phyloP scores from a whole-genome alignment of 2,797 vertebrate genomes.

The Mastacembelus armatus region DNA sequence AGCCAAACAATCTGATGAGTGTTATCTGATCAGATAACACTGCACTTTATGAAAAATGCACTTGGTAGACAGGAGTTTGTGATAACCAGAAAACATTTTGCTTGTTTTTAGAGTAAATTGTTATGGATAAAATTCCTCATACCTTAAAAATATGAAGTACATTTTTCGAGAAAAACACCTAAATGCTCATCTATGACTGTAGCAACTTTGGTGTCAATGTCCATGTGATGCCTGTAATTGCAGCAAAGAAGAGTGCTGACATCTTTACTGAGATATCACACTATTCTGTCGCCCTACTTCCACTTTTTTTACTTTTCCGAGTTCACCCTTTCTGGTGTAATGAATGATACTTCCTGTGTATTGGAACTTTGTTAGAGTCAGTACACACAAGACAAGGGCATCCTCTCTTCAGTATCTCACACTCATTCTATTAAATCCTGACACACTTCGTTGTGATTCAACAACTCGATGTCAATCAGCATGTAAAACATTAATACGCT shows the following conservation, averaged over 20 bases:
- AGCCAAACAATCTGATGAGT: conserved; percentile 13
- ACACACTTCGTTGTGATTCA: no score
- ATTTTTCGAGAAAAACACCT: neutral
- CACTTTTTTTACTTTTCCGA: neutral
- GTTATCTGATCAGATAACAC: conserved; percentile 28
- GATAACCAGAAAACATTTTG: neutral
- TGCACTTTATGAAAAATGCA: conserved; percentile 11
- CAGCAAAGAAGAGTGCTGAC: conserved; percentile 17
- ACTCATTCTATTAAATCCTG: neutral
- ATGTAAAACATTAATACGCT: no score
- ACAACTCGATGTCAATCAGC: no score
- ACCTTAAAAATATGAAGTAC: neutral
- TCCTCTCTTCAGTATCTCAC: neutral
- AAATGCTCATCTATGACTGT: neutral
- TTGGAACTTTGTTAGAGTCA: conserved; percentile 34
- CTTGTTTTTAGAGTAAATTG: neutral
- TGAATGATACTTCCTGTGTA: conserved; percentile 41
- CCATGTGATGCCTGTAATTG: conserved; percentile 19
- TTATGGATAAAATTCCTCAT: conserved; percentile 2
- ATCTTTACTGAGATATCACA: conserved; percentile 27
- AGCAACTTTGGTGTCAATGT: neutral
- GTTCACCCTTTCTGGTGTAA: conserved; percentile 13
- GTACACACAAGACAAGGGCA: conserved; percentile 26
- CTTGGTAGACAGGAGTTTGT: neutral
- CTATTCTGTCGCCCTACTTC: conserved; percentile 5